These are phyloP conservation scores for Zapornia atra DNA, from an alignment of 2,113 vertebrate species.

Conservation along the genomic window DNA sequence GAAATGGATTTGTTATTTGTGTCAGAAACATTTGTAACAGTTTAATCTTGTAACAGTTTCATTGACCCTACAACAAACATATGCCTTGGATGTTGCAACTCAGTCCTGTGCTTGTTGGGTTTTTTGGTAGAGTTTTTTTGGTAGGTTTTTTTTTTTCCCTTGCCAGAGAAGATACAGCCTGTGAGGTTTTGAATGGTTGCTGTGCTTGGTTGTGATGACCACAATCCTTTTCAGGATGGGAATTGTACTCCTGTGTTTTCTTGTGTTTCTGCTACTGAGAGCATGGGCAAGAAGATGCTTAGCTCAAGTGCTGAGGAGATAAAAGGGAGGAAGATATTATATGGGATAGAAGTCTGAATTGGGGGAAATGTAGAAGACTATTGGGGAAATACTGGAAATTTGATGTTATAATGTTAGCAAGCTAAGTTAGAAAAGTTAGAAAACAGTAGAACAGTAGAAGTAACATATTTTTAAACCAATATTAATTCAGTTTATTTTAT, in stretches of 20 bases:
- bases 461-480: not conserved
- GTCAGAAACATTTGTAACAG: not conserved
- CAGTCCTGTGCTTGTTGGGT: not conserved
- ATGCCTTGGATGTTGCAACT: not conserved
- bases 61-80: not conserved
- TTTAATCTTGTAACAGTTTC: not conserved
- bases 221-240: fast-evolving
- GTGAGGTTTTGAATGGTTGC: not conserved
- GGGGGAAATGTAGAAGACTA: not conserved
- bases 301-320: not conserved
- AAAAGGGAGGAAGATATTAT: not conserved
- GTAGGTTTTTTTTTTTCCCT: no score
- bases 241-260: not conserved
- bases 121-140: no score
- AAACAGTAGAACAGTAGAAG: not conserved
- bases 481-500: not conserved
- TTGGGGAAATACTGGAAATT: not conserved
- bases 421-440: not conserved
- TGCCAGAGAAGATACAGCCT: not conserved
- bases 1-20: not conserved
- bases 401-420: not conserved
- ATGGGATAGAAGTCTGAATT: not conserved
- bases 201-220: not conserved
- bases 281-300: not conserved
- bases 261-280: not conserved